Evolutionary conservation across 2,888 invertebrate genomes (phyloP), one percentile per base, ranked within the genome.

Genomic region (Metellina segmentata): DNA sequence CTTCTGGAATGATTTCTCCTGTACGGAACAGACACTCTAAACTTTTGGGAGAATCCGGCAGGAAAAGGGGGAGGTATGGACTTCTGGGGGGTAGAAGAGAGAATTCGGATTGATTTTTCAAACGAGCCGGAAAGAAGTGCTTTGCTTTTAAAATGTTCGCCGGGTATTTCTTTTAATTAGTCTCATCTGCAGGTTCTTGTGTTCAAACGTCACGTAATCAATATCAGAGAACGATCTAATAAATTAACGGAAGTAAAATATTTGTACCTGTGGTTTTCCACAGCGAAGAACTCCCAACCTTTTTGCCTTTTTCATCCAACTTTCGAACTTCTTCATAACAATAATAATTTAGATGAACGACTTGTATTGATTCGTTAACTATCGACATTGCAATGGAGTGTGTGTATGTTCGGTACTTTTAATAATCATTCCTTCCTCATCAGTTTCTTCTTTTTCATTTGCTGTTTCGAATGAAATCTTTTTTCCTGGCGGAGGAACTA

Each of bases 191-290:
- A 61, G 48, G 78, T 69, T 77, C 51, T 70, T 69, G 49, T 70
- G 61, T 78, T 51, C 53, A 5, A 72, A 86, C 51, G 70, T 9
- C 51, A 86, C 70, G 70, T 69, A 78, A 86, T 86, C 78, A 77
- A 86, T 61, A 75, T 77, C 61, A n/a, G 11, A 34, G 86, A 53
- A 86, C 51, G 71, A 78, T 52, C 52, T 19, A 71, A 79, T 52
- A 79, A 78, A 79, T 87, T 87, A 78, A 74, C 71, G 72, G 82
- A 83, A 74, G 61, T 85, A 75, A 85, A 75, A 85, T 85, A 75
- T 85, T 85, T 85, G 85, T 53, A 19, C 19, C 70, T 51, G 51
- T 11, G 82, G 82, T 72, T 72, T 7, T 52, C 20, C 11, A 9
- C 48, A 16, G 11, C 34, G n/a, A 75, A 49, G 9, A 13, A 75